Percentiles rank a stretch among this genome's conserved stretches.
phyloP scores from a whole-genome alignment of 2,113 vertebrate genomes.

The Theristicus caerulescens region DNA sequence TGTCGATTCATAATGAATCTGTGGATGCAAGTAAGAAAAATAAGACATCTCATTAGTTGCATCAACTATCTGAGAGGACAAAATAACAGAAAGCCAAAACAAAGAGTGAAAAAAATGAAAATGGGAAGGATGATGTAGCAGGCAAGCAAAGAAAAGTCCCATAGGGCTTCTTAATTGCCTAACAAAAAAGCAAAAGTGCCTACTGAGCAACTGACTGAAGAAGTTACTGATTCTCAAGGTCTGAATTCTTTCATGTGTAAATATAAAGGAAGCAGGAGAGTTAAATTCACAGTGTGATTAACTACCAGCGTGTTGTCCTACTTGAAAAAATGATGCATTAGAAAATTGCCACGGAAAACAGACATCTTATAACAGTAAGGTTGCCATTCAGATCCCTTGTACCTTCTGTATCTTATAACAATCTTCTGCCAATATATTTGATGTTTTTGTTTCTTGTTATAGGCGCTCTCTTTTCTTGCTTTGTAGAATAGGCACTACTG shows the following conservation, averaged over 20 bases:
- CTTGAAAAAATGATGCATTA: neutral
- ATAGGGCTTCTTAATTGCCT: neutral
- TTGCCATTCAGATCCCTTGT: neutral
- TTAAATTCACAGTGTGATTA: neutral
- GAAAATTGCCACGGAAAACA: neutral
- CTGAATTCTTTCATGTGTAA: neutral
- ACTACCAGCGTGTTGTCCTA: neutral
- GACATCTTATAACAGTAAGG: neutral
- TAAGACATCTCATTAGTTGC: neutral
- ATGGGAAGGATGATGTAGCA: neutral
- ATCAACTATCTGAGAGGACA: neutral
- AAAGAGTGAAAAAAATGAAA: neutral
- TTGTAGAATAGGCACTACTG: neutral
- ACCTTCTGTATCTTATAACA: neutral
- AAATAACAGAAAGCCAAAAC: neutral
- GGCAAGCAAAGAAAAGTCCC: neutral
- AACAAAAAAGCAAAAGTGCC: neutral
- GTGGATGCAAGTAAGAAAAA: neutral
- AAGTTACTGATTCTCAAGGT: neutral
- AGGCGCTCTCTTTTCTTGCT: neutral
- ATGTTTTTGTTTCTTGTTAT: neutral
- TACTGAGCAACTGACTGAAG: neutral
- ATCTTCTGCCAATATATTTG: neutral
- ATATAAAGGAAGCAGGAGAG: neutral
- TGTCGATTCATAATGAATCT: neutral